phyloP scores from a whole-genome alignment of 2,113 vertebrate species.

The Pseudonaja textilis region DNA sequence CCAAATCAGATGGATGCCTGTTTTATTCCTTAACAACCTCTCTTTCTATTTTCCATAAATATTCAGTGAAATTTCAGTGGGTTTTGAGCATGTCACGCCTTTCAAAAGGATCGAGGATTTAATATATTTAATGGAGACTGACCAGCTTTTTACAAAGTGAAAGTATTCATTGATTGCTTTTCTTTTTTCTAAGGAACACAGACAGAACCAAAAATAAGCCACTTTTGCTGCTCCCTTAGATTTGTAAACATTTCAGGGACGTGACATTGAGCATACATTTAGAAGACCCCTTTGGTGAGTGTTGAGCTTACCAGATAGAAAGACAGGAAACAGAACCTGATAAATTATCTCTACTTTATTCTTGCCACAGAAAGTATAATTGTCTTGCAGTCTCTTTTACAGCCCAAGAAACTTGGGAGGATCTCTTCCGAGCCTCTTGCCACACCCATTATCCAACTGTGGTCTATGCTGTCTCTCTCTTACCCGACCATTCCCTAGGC shows the following conservation, averaged over 20 bases:
- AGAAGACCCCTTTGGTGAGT: neutral
- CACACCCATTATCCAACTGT: neutral
- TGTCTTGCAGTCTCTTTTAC: neutral
- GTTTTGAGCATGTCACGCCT: conserved; percentile 21
- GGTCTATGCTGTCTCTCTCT: no score
- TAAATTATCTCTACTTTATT: neutral
- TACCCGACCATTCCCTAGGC: neutral
- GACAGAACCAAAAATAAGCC: neutral
- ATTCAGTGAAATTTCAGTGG: conserved; percentile 24
- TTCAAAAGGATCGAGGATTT: conserved; percentile 18
- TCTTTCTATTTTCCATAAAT: conserved; percentile 1
- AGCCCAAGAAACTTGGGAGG: neutral
- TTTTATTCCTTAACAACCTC: conserved; percentile 24
- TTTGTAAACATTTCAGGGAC: neutral
- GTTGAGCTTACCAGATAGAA: neutral
- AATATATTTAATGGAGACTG: conserved; percentile 20
- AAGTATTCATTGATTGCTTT: neutral
- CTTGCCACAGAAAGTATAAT: neutral
- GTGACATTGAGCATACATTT: neutral
- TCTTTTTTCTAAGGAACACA: conserved; percentile 5
- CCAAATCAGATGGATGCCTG: conserved; percentile 22
- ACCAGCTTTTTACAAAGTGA: neutral
- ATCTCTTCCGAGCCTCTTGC: neutral
- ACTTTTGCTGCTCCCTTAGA: neutral
- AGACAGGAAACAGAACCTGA: neutral